A percentile compares a stretch with the other conserved stretches of the same genome.
phyloP scores from a whole-genome alignment of 2,113 vertebrate genomes.

The Podiceps cristatus region DNA sequence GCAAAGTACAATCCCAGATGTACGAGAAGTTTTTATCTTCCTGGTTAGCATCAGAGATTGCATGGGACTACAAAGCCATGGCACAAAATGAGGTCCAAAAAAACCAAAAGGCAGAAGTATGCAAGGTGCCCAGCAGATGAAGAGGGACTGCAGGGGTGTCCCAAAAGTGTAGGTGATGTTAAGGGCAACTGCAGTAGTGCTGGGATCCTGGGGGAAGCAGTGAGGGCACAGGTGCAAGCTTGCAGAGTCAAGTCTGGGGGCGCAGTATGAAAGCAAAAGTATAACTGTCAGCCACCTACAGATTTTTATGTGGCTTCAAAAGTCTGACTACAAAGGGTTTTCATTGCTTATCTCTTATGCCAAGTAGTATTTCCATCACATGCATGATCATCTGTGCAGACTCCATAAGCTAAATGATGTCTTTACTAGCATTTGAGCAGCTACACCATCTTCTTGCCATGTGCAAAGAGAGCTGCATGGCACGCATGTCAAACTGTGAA shows the following conservation, averaged over 20 bases:
- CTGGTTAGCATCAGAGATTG: not conserved
- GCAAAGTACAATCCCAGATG: not conserved
- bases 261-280: not conserved
- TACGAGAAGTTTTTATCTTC: not conserved
- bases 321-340: not conserved
- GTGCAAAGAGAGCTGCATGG: not conserved
- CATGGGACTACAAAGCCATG: not conserved
- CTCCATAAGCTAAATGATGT: not conserved
- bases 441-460: not conserved
- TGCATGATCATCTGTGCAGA: not conserved
- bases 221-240: not conserved
- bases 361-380: not conserved
- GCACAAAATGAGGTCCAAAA: not conserved
- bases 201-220: not conserved
- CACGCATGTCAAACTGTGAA: not conserved
- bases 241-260: not conserved
- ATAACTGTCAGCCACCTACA: not conserved
- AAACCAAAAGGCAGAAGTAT: not conserved
- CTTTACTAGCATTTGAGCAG: not conserved
- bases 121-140: not conserved
- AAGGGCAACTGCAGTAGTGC: not conserved
- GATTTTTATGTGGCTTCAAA: not conserved
- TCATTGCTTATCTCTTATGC: not conserved
- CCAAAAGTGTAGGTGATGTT: not conserved
- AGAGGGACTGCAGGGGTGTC: not conserved